These are phyloP conservation scores for Antheraea assamensis DNA, from an alignment of 2,888 invertebrate species.

Conservation along the genomic window DNA sequence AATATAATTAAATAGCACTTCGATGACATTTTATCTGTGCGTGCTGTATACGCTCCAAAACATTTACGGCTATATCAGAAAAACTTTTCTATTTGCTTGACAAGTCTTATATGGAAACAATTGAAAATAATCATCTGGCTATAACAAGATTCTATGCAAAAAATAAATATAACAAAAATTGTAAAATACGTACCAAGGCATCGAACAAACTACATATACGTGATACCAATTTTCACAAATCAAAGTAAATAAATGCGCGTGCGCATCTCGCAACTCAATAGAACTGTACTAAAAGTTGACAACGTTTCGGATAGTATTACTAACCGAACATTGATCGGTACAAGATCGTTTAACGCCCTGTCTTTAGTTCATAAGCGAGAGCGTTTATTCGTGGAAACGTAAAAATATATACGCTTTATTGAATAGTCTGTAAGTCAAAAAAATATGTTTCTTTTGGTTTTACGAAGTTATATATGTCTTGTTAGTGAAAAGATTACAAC, in stretches of 20 bases:
- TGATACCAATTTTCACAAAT: background rate
- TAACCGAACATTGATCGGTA: constrained; percentile 10
- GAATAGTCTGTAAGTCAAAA: background rate
- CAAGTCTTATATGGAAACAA: background rate
- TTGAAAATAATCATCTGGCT: background rate
- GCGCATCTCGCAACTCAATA: background rate
- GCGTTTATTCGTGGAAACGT: background rate
- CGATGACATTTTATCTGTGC: too few relatives aligned
- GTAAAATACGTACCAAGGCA: background rate
- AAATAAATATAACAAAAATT: background rate
- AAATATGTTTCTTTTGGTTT: too few relatives aligned
- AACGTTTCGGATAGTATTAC: background rate
- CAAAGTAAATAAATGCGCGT: background rate
- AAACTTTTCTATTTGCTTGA: background rate
- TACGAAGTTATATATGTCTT: too few relatives aligned
- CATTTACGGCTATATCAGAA: background rate
- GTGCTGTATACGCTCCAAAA: background rate
- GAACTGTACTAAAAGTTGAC: constrained; percentile 2
- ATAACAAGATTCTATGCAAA: background rate
- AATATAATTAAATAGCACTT: too few relatives aligned
- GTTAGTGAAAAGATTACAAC: too few relatives aligned
- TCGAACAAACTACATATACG: background rate
- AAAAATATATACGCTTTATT: background rate
- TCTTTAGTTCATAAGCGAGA: constrained; percentile 3
- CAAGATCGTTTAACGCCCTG: background rate